phyloP scores from a whole-genome alignment of 2,888 invertebrate genomes.

The Protonemura montana region DNA sequence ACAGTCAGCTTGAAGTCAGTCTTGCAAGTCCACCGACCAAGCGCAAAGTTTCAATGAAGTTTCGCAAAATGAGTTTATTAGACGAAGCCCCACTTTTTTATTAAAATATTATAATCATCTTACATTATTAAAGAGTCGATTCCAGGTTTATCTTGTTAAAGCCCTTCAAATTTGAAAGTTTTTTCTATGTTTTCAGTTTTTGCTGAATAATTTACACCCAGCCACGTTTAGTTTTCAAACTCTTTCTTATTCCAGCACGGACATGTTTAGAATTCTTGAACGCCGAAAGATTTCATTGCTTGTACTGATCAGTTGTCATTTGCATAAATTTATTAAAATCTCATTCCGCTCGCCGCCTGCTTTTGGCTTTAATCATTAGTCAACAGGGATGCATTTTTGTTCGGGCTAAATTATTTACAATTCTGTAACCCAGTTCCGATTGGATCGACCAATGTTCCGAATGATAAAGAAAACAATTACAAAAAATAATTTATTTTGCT shows the following conservation, averaged over 20 bases:
- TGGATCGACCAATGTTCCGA: too few species aligned
- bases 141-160: background rate
- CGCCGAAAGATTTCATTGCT: constrained; percentile 14
- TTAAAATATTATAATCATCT: constrained; percentile 12
- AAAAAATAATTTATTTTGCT: too few species aligned
- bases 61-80: background rate
- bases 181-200: background rate
- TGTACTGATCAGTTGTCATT: constrained; percentile 41
- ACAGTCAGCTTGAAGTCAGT: background rate
- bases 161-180: background rate
- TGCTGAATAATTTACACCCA: background rate
- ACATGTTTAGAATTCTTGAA: background rate
- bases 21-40: background rate
- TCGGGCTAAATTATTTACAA: too few species aligned
- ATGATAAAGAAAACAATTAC: too few species aligned
- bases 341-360: background rate
- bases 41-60: background rate
- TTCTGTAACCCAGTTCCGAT: too few species aligned
- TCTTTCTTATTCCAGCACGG: background rate
- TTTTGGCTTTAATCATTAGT: too few species aligned
- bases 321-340: constrained; percentile 39
- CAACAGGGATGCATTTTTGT: too few species aligned
- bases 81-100: background rate
- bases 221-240: background rate
- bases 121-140: background rate